Conservation (phyloP, 2,888 invertebrate genomes). For the Leistus spinibarbis region DNA sequence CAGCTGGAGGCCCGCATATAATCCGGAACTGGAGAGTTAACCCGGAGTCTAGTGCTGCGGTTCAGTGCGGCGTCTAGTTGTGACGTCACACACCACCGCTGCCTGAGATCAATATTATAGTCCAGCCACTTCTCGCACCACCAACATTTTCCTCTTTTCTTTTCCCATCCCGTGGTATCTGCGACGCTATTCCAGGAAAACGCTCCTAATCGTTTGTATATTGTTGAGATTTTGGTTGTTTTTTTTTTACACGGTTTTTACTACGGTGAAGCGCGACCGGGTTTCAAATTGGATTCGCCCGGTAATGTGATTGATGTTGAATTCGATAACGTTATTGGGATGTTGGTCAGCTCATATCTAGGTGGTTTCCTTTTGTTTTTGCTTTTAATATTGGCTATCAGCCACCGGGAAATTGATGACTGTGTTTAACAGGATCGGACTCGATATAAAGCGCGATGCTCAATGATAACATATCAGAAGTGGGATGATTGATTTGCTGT, state of each 20-base stretch:
- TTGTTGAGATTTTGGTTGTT: constrained; percentile 5
- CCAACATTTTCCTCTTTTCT: neutral
- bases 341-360: neutral
- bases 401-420: neutral
- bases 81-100: constrained; percentile 2
- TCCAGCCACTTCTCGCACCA: neutral
- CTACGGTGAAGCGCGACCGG: neutral
- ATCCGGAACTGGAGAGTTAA: neutral
- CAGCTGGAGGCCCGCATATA: neutral
- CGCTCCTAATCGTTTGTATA: neutral
- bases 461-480: neutral
- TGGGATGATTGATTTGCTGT: neutral
- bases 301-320: neutral
- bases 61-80: constrained; percentile 9
- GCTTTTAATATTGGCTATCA: neutral
- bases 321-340: neutral
- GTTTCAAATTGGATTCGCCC: neutral
- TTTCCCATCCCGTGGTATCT: neutral
- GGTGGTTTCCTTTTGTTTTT: neutral
- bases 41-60: constrained; percentile 3
- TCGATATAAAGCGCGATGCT: neutral
- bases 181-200: neutral
- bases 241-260: neutral
- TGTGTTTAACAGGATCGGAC: neutral
- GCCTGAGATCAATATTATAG: constrained; percentile 9